phyloP scores from a whole-genome alignment of 2,797 vertebrate genomes.

The Sparidentex hasta region DNA sequence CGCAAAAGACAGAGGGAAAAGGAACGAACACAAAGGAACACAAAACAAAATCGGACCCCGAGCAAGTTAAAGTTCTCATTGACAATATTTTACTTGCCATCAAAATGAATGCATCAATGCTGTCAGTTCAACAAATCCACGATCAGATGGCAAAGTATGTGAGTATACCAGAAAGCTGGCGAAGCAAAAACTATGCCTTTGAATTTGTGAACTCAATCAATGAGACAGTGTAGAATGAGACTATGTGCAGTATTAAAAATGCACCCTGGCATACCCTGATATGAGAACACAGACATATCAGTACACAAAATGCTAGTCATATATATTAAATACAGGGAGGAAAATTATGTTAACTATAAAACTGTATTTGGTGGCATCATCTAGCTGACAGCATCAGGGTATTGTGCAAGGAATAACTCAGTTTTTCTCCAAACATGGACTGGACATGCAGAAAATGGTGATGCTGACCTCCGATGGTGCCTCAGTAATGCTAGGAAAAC shows the following conservation, averaged over 20 bases:
- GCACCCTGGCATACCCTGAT: slow-evolving; percentile 38
- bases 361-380: slow-evolving; percentile 18
- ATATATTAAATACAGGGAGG: slow-evolving; percentile 59
- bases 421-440: slow-evolving; percentile 51
- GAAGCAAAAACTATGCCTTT: slow-evolving; percentile 48
- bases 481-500: slow-evolving; percentile 60
- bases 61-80: slow-evolving; percentile 60
- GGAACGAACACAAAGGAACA: too few relatives aligned
- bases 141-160: slow-evolving; percentile 54
- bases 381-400: slow-evolving; percentile 35
- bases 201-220: slow-evolving; percentile 2
- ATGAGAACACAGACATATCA: slow-evolving; percentile 42
- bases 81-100: slow-evolving; percentile 48
- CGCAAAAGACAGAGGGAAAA: background rate
- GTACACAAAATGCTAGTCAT: slow-evolving; percentile 51
- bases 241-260: slow-evolving; percentile 36
- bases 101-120: slow-evolving; percentile 47
- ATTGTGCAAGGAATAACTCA: slow-evolving; percentile 52
- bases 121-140: background rate
- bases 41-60: slow-evolving; percentile 35
- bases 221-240: background rate
- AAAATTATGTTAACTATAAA: slow-evolving; percentile 56
- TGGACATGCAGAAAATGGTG: slow-evolving; percentile 58
- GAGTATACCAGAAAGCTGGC: slow-evolving; percentile 48
- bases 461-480: slow-evolving; percentile 57